Evolutionary conservation across 2,113 vertebrate genomes (phyloP).

Genomic region (Cryptomyrus ogoouensis): DNA sequence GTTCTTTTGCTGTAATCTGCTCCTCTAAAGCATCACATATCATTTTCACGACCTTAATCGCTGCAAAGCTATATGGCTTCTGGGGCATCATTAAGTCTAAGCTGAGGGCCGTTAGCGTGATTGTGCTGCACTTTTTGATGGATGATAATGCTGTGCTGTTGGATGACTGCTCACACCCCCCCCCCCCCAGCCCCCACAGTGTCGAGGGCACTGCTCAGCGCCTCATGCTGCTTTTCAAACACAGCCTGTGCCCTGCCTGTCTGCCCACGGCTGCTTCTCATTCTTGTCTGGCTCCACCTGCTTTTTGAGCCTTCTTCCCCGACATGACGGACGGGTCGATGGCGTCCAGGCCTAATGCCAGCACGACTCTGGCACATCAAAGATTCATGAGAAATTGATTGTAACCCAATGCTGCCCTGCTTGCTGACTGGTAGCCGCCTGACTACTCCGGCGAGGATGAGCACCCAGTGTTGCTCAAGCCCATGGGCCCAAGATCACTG

Average conservation of each 20-base stretch:
- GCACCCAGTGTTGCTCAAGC: background rate
- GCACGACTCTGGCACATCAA: background rate
- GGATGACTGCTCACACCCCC: background rate
- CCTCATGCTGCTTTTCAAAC: background rate
- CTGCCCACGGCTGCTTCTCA: background rate
- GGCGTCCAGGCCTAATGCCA: background rate
- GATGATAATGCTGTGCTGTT: background rate
- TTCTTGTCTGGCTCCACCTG: background rate
- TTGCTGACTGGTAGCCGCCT: background rate
- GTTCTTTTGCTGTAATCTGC: background rate
- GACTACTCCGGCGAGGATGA: background rate
- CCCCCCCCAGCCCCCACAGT: background rate
- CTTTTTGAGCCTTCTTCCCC: background rate
- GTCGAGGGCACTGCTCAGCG: too few species aligned
- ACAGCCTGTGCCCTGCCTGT: background rate
- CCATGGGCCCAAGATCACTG: background rate
- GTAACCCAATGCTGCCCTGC: background rate
- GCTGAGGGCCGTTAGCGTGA: background rate
- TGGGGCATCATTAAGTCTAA: background rate
- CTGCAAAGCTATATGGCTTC: background rate
- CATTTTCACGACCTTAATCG: conserved; percentile 11
- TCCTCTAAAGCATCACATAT: background rate
- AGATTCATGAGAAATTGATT: background rate
- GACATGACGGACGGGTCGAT: background rate
- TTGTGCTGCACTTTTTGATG: background rate